These are phyloP conservation scores for Rhabdomys dilectus DNA, from an alignment of 2,113 vertebrate genomes.

Conservation along the genomic window DNA sequence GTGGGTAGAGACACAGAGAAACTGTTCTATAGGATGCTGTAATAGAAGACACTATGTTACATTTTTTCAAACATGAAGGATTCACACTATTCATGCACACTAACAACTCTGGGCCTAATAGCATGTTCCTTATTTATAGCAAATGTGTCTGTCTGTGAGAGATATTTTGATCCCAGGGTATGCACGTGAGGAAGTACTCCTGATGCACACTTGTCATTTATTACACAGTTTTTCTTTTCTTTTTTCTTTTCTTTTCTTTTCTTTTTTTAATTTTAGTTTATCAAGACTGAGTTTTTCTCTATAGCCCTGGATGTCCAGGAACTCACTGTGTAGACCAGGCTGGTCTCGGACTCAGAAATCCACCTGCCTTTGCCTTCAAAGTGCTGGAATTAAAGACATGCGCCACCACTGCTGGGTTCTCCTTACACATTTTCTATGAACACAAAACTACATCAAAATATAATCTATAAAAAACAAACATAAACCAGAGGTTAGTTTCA, in stretches of 20 bases:
- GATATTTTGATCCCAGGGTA: accelerated
- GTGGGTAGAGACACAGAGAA: too few species aligned
- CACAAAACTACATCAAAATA: neutral
- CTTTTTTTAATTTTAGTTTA: too few species aligned
- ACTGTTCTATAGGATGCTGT: neutral
- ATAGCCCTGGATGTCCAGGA: too few species aligned
- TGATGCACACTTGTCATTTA: neutral
- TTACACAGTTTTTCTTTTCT: neutral
- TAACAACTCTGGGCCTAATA: neutral
- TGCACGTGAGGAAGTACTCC: too few species aligned
- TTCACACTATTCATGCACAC: too few species aligned
- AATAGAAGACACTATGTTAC: neutral
- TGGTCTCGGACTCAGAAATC: too few species aligned
- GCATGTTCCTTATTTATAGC: neutral
- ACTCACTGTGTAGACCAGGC: too few species aligned
- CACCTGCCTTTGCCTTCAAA: too few species aligned
- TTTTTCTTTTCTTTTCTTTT: too few species aligned
- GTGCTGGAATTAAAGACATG: too few species aligned
- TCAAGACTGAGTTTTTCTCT: too few species aligned
- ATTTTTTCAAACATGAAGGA: neutral
- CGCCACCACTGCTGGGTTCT: too few species aligned
- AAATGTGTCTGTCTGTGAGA: neutral
- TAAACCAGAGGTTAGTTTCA: neutral
- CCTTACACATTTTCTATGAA: neutral
- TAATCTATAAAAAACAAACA: neutral